phyloP scores from a whole-genome alignment of 1,140 invertebrate genomes.

The Phthorimaea operculella region DNA sequence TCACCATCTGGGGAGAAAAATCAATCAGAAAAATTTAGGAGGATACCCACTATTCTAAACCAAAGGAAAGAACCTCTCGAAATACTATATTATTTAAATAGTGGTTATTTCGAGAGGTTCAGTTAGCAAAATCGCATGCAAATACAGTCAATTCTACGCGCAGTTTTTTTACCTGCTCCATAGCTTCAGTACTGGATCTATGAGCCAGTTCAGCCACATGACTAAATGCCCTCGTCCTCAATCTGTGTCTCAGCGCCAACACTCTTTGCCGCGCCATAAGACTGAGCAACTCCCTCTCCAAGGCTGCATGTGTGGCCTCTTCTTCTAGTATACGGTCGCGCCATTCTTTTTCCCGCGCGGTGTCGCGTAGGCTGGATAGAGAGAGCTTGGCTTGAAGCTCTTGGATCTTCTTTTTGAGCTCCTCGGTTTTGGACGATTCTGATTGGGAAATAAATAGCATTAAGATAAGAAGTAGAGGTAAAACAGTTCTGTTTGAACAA shows the following conservation, averaged over 20 bases:
- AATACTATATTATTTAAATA: too few relatives aligned
- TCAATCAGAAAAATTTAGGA: background rate
- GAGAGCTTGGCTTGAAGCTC: conserved; percentile 55
- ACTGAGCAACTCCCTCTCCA: conserved; percentile 28
- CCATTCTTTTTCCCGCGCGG: conserved; percentile 45
- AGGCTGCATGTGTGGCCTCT: conserved; percentile 10
- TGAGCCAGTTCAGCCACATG: conserved; percentile 44
- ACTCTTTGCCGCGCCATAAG: conserved; percentile 43
- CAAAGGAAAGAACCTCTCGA: too few relatives aligned
- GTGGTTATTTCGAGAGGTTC: too few relatives aligned
- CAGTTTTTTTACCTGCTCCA: conserved; percentile 46
- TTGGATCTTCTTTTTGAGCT: conserved; percentile 55
- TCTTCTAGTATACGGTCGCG: conserved; percentile 26
- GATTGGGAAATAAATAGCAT: background rate
- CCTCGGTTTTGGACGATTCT: conserved; percentile 23
- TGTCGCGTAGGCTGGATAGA: conserved; percentile 31
- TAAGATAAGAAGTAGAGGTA: too few relatives aligned
- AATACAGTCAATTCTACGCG: too few relatives aligned
- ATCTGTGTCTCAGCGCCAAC: conserved; percentile 41
- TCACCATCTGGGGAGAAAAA: conserved; percentile 36
- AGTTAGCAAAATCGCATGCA: too few relatives aligned
- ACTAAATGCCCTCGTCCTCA: conserved; percentile 34
- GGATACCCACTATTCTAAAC: too few relatives aligned
- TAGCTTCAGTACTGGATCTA: conserved; percentile 40
- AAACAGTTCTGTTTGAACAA: too few relatives aligned